A percentile compares a stretch with the other conserved stretches of the same genome.
phyloP scores from a whole-genome alignment of 2,888 invertebrate genomes.

The Acholoe squamosa region DNA sequence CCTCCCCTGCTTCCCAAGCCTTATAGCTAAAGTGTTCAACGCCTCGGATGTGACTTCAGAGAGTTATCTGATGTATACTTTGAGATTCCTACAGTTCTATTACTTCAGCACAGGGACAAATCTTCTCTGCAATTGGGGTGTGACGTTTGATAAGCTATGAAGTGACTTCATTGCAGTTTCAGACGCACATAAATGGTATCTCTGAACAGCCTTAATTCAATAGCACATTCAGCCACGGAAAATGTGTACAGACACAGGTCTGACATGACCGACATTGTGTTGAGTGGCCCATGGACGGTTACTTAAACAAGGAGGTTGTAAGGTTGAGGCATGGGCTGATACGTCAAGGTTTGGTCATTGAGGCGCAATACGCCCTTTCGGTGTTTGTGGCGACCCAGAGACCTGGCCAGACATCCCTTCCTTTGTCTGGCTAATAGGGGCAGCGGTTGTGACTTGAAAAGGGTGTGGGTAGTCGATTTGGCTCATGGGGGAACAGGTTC shows the following conservation, averaged over 20 bases:
- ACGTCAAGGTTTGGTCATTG: not conserved
- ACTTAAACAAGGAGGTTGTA: not conserved
- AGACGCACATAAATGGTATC: no score
- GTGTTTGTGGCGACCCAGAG: not conserved
- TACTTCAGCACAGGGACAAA: no score
- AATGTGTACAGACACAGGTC: not conserved
- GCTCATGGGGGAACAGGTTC: not conserved
- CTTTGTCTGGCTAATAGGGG: conserved; percentile 46
- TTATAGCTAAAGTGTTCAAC: no score
- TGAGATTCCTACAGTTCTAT: no score
- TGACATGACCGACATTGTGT: not conserved
- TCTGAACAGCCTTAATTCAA: no score
- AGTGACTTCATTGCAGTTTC: no score
- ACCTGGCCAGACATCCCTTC: conserved; percentile 23
- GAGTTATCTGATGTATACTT: no score
- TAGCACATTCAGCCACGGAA: no score
- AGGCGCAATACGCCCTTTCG: not conserved
- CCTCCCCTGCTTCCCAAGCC: not conserved
- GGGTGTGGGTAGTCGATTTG: conserved; percentile 13
- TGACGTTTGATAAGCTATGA: no score
- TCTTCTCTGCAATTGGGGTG: no score
- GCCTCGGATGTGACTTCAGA: no score
- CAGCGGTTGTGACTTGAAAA: not conserved
- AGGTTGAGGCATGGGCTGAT: not conserved
- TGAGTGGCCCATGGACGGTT: not conserved